Evolutionary conservation across 2,797 vertebrate species (phyloP), one percentile per base, ranked within the genome.

Genomic region (Centropyge bicolor): DNA sequence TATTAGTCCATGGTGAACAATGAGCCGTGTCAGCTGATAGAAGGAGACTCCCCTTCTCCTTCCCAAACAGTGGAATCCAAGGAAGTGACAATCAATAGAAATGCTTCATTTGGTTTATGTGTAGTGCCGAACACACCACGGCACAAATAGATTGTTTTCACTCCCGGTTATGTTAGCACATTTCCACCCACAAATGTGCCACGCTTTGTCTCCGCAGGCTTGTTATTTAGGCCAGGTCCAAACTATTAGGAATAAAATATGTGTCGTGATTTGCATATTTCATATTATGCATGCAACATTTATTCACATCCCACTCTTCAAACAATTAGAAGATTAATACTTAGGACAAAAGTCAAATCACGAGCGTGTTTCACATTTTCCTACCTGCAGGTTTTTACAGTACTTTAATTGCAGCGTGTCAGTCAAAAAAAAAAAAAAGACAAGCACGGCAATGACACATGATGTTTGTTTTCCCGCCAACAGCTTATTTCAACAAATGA

Each of bases 81-180:
- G 73, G 70, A 92, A 89, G 94, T 95, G 93, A 95, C 91, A 95
- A 96, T 97, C 95, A 96, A 96, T 96, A 95, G 80, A 72, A 92
- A 95, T 86, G 95, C 94, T 94, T 96, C 95, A 97, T 97, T 97
- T 96, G 92, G 83, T 96, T 97, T 96, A 96, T 95, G 89, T 92
- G 73, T 78, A 67, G 38, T 86, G 85, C 76, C 91, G 86, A 94
- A 89, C 85, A 94, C 88, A 95, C 90, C 43, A 83, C 78, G 86
- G 73, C 55, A 89, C 75, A 82, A 95, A 95, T 93, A 89, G 88
- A 88, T 91, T 94, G 89, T 88, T 88, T 88, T 94, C 86, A 84
- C 65, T 51, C 27, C 52, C 36, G 3, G 62, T 72, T 78, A 70
- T 70, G 80, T 85, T 69, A 22, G 20, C 70, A 72, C 69, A 86